Base-by-base conservation (phyloP, 2,113 vertebrate species). In the Poecilia latipinna region DNA sequence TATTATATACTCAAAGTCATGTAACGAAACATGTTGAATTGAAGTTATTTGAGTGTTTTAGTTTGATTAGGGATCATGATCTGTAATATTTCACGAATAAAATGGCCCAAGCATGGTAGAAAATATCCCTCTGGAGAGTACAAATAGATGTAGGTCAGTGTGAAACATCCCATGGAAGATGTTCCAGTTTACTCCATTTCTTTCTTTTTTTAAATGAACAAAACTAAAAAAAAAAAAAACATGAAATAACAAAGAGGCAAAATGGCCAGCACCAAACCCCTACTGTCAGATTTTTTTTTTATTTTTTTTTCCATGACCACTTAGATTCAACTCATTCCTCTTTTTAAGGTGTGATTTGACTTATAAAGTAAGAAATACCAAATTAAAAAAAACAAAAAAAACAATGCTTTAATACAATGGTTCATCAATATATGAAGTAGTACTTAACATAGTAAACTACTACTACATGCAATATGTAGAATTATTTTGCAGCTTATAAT, bases 311-410 rank as follows among this genome's bases (percentile, higher is more conserved):
- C n/a, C 24, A 61, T 6, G 11, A 28, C 8, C 8, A 3, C 61
- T 29, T 6, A 54, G 19, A 19, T 10, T 19, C 31, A 63, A 19
- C 11, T 3, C 8, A 2, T 32, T 19, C 29, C 61, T 8, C 65
- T 42, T 39, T 42, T 15, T 66, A 42, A 37, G 24, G 51, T 60
- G 28, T 48, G 51, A 62, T 74, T 39, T 65, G 48, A n/a, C 61
- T 60, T 32, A 57, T 37, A 65, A 68, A 67, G 57, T 17, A 1
- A 63, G 4, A 15, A 48, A 54, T 31, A 63, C 17, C 5, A 19
- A 29, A 29, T 32, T 32, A 32, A 19, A 31, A 22, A 19, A 31
- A 22, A 28, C 1, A 28, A 1, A 28, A 28, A 28, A 28, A 28
- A 28, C 28, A 28, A 6, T 31, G 24, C 8, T 24, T 57, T 48